Evolutionary conservation across 2,888 invertebrate genomes (phyloP).

Genomic region (Phaedon cochleariae): DNA sequence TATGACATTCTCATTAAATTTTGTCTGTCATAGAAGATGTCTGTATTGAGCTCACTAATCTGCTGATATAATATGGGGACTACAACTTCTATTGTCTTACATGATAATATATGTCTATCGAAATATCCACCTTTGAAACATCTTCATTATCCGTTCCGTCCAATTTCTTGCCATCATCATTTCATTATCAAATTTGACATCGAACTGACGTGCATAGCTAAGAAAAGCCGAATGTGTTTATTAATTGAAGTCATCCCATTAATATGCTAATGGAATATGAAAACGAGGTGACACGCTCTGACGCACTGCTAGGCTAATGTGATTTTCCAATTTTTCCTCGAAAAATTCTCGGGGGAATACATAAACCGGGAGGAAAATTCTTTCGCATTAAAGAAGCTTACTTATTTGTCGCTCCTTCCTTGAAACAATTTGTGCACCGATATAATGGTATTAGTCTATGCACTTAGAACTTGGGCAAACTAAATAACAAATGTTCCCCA

Average conservation of each 20-base stretch:
- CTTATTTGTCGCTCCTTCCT: background rate
- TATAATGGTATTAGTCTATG: too few species aligned
- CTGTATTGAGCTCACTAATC: too few species aligned
- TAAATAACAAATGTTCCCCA: too few species aligned
- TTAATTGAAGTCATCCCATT: slow-evolving; percentile 25
- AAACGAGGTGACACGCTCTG: slow-evolving; percentile 7
- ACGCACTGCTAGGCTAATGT: background rate
- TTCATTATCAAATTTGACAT: background rate
- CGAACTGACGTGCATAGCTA: background rate
- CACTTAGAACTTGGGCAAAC: too few species aligned
- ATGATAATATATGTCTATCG: too few species aligned
- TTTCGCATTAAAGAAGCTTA: background rate
- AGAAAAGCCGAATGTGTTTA: slow-evolving; percentile 2
- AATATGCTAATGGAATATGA: slow-evolving; percentile 22
- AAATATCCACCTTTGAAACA: background rate
- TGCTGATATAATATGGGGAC: too few species aligned
- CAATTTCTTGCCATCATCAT: background rate
- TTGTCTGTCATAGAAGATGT: too few species aligned
- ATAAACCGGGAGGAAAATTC: background rate
- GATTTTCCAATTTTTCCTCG: background rate
- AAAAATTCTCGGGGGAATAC: background rate
- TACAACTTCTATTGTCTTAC: too few species aligned
- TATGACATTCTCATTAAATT: too few species aligned
- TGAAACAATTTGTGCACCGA: background rate
- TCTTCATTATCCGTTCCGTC: background rate